phyloP scores from a whole-genome alignment of 1,140 invertebrate genomes.

The Drosophila setifemur region DNA sequence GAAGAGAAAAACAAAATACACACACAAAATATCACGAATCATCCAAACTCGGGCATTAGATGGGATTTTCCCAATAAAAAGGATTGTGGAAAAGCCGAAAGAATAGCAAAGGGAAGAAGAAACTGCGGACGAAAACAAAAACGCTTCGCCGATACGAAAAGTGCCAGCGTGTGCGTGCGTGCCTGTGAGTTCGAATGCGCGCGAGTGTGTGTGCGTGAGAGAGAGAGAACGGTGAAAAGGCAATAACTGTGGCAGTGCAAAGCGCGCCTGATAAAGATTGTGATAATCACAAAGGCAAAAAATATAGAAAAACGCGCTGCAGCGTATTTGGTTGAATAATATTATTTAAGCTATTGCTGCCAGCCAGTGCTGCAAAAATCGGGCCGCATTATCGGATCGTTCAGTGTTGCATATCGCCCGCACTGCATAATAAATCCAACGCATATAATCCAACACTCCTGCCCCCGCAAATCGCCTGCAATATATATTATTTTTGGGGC shows the following conservation, averaged over 20 bases:
- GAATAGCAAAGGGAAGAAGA: conserved; percentile 18
- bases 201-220: conserved; percentile 26
- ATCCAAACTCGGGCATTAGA: no score
- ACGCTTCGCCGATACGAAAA: conserved; percentile 55
- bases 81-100: conserved; percentile 1
- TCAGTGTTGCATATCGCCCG: conserved; percentile 39
- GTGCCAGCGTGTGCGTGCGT: conserved; percentile 48
- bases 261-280: conserved; percentile 57
- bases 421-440: neutral
- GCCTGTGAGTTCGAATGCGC: conserved; percentile 29
- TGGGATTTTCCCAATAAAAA: no score
- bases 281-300: conserved; percentile 60
- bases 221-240: conserved; percentile 45
- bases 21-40: no score
- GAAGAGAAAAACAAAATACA: neutral
- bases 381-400: conserved; percentile 6
- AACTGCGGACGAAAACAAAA: conserved; percentile 70
- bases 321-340: conserved; percentile 69
- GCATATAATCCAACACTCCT: conserved; percentile 9
- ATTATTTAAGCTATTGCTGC: conserved; percentile 66
- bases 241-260: conserved; percentile 40
- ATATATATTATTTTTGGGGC: conserved; percentile 9
- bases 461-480: neutral
- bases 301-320: conserved; percentile 9
- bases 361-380: conserved; percentile 26